Conservation (phyloP, 2,113 vertebrate species). For the Rhinolophus sinicus region DNA sequence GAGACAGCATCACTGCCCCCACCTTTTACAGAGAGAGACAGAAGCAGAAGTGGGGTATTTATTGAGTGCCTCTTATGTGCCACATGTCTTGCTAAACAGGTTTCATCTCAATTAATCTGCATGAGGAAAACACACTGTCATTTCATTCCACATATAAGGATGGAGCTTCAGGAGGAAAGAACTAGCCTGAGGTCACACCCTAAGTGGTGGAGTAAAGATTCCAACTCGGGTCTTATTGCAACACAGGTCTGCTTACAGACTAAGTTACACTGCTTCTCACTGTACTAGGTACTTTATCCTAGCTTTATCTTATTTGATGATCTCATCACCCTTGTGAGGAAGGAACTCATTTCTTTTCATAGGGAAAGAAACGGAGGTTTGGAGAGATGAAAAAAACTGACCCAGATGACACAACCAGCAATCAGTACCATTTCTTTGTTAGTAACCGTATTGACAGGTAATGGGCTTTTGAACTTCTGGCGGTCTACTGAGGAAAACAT, state of each 20-base stretch:
- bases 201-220: not conserved
- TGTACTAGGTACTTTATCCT: not conserved
- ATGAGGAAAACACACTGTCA: not conserved
- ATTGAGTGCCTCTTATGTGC: not conserved
- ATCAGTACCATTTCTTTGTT: not conserved
- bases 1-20: not conserved
- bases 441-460: not conserved
- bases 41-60: not conserved
- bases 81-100: not conserved
- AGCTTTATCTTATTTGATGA: not conserved
- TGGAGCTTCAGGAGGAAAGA: not conserved
- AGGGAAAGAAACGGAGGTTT: constrained; percentile 15
- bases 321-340: not conserved
- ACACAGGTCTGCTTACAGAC: not conserved
- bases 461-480: not conserved
- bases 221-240: not conserved
- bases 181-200: not conserved
- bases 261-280: not conserved
- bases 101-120: not conserved
- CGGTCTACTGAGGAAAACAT: not conserved
- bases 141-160: not conserved
- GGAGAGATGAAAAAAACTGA: not conserved
- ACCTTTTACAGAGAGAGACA: not conserved
- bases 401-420: not conserved
- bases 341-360: not conserved